phyloP scores from a whole-genome alignment of 2,888 invertebrate species.

The Rosalia funebris region DNA sequence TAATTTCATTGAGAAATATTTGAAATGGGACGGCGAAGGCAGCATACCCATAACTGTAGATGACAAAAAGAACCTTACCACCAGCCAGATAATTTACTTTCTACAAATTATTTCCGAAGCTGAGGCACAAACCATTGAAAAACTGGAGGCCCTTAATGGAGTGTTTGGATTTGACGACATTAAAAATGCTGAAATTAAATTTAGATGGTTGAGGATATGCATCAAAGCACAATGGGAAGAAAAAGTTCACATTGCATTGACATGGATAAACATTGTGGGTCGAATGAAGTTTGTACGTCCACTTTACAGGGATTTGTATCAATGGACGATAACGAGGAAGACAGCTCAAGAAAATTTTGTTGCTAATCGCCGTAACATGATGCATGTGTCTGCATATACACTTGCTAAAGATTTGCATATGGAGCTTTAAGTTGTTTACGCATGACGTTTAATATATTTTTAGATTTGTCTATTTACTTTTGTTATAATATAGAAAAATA shows the following conservation, averaged over 20 bases:
- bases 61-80: conserved; percentile 69
- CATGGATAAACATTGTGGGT: conserved; percentile 85
- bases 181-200: conserved; percentile 83
- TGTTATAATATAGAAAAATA: no score
- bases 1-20: conserved; percentile 69
- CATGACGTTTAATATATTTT: conserved; percentile 12
- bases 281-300: conserved; percentile 93
- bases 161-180: conserved; percentile 73
- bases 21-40: conserved; percentile 62
- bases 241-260: conserved; percentile 74
- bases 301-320: conserved; percentile 84
- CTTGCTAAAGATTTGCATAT: conserved; percentile 79
- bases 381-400: conserved; percentile 81
- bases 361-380: conserved; percentile 79
- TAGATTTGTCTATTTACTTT: conserved; percentile 20
- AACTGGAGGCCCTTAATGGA: conserved; percentile 71
- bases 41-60: conserved; percentile 65
- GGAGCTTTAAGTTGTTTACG: conserved; percentile 36
- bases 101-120: conserved; percentile 74
- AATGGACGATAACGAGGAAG: conserved; percentile 78
- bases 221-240: conserved; percentile 77
- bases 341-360: conserved; percentile 79
- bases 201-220: conserved; percentile 79
- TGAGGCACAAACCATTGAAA: conserved; percentile 66
- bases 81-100: conserved; percentile 74